Percentiles rank a stretch among this genome's conserved stretches.
Conservation (phyloP, 2,888 invertebrate genomes). For the Linhomoeus sp. region DNA sequence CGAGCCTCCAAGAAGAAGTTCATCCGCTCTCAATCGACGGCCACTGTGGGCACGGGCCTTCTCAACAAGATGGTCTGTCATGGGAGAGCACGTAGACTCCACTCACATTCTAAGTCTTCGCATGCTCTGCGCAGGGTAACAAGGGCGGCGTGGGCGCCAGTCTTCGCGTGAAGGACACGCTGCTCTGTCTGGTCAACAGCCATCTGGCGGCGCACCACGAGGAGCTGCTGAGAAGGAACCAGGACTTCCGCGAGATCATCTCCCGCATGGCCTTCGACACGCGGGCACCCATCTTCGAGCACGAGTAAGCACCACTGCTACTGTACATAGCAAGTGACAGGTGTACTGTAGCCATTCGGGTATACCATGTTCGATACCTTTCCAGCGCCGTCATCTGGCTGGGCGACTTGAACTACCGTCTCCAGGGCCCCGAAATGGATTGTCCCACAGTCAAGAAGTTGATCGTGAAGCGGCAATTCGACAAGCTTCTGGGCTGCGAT, state of each 20-base stretch:
- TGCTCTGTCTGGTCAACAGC: slow-evolving; percentile 84
- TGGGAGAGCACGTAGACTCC: slow-evolving; percentile 96
- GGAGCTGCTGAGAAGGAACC: slow-evolving; percentile 76
- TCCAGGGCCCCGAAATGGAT: slow-evolving; percentile 47
- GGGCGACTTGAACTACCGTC: slow-evolving; percentile 88
- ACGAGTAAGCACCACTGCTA: slow-evolving; percentile 2
- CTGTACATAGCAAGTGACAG: too few species aligned
- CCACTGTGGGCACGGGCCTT: slow-evolving; percentile 81
- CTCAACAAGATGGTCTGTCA: slow-evolving; percentile 71
- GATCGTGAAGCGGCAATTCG: slow-evolving; percentile 34
- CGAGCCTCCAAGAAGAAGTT: slow-evolving; percentile 49
- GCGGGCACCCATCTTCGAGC: not conserved
- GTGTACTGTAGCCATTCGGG: too few species aligned
- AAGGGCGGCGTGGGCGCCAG: slow-evolving; percentile 97
- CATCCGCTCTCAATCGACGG: slow-evolving; percentile 45
- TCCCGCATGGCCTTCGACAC: not conserved
- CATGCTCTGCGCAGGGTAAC: too few species aligned
- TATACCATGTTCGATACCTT: too few species aligned
- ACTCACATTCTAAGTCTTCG: slow-evolving; percentile 80
- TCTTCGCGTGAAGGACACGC: slow-evolving; percentile 70
- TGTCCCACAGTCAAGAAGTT: slow-evolving; percentile 50
- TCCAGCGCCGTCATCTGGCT: slow-evolving; percentile 68
- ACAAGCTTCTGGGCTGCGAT: slow-evolving; percentile 52
- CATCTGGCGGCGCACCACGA: slow-evolving; percentile 92
- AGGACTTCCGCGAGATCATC: slow-evolving; percentile 30